Conservation (phyloP, 2,888 invertebrate genomes). For the Catocala nupta region DNA sequence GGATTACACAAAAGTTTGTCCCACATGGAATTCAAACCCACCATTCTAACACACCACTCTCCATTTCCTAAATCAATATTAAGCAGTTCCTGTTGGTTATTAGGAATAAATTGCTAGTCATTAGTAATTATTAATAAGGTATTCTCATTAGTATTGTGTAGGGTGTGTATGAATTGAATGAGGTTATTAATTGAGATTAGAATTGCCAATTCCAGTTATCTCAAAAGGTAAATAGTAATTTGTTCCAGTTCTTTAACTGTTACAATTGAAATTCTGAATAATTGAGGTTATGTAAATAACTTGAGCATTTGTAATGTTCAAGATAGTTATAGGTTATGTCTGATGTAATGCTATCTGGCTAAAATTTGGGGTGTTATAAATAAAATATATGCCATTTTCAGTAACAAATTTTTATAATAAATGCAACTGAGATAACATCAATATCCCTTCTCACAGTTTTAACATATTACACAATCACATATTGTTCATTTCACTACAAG, state of each 20-base stretch:
- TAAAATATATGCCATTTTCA: constrained; percentile 53
- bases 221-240: constrained; percentile 7
- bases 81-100: too few relatives aligned
- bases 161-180: too few relatives aligned
- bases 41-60: too few relatives aligned
- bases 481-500: constrained; percentile 78
- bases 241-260: constrained; percentile 16
- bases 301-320: not conserved
- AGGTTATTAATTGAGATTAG: constrained; percentile 5
- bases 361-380: constrained; percentile 13
- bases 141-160: too few relatives aligned
- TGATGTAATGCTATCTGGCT: constrained; percentile 26
- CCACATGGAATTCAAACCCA: too few relatives aligned
- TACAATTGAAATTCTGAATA: not conserved
- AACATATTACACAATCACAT: constrained; percentile 84
- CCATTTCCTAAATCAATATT: too few relatives aligned
- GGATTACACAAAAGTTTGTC: too few relatives aligned
- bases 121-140: too few relatives aligned
- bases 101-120: too few relatives aligned
- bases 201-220: not conserved
- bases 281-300: constrained; percentile 33
- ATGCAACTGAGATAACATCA: constrained; percentile 80
- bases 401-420: constrained; percentile 85
- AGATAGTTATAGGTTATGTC: constrained; percentile 15
- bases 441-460: constrained; percentile 63